Evolutionary conservation across 35 echinoderm and acorn worm species (phyloP), one percentile per base, ranked within the genome.

Genomic region (Apostichopus californicus): DNA sequence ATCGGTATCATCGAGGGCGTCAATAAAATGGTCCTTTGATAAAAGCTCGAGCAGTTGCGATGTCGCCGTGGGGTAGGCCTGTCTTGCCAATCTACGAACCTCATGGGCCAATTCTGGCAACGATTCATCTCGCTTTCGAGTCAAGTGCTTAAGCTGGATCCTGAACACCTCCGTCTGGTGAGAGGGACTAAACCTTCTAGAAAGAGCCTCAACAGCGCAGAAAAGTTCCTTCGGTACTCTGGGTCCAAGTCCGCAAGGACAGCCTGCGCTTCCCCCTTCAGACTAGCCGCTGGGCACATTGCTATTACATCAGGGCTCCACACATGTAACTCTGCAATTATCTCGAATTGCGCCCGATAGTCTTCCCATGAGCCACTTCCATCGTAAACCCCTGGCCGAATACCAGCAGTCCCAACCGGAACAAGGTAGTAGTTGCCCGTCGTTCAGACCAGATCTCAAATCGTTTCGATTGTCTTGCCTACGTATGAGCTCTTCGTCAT

Each of bases 281-380:
- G 89, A 25, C 73, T 79, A 21, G 89, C 77, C 0, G 89, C 89
- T 58, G 79, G 54, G 73, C 77, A 91, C 89, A 91, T 91, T 5
- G 89, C 89, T 56, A 57, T 77, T 55, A 56, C 89, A 6, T 23
- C 53, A 9, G 24, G 24, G 24, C 55, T 79, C 73, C 89, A 91
- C 7, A 12, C 18, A 78, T 91, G 70, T 21, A 79, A 78, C 15
- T 77, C 89, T 4, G 89, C 68, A 78, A 91, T 52, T 53, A 91
- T 78, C 75, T 91, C 73, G 58, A 79, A 91, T 78, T 91, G 89
- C 23, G 89, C 73, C 53, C 12, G 70, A 21, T 79, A 91, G 54
- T 91, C 89, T 58, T 55, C 89, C 89, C 89, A 91, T 6, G 89
- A 54, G 22, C 64, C 24, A 20, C 75, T 91, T 18, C 89, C 73